Conservation (phyloP, 37 sponge, comb jelly and placozoan species). For the Aphrocallistes beatrix region DNA sequence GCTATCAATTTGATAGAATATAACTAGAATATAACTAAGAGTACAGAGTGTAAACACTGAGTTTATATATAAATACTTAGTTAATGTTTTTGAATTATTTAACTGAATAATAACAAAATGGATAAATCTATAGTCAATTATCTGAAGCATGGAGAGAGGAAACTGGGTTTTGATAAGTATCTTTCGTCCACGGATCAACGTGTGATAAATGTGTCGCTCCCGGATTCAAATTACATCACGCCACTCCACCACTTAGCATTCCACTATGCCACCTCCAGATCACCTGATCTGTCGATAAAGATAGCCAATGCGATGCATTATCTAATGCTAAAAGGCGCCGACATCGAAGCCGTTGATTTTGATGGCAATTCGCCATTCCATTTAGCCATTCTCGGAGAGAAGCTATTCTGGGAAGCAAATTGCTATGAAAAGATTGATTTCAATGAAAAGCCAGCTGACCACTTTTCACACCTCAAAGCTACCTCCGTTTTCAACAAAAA, state of each 20-base stretch:
- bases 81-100: background rate
- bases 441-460: background rate
- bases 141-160: background rate
- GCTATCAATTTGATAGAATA: too few relatives aligned
- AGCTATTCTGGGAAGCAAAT: background rate
- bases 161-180: background rate
- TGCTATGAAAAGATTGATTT: background rate
- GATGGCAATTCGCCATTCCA: background rate
- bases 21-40: too few relatives aligned
- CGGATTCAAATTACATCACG: background rate
- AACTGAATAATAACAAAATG: background rate
- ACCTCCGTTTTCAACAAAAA: background rate
- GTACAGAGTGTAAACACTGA: too few relatives aligned
- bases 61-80: too few relatives aligned
- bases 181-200: background rate
- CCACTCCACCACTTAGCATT: background rate
- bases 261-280: constrained; percentile 4
- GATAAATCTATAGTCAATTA: background rate
- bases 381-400: background rate
- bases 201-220: background rate
- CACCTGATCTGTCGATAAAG: background rate
- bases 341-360: background rate
- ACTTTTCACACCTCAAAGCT: background rate
- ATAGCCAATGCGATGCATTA: background rate
- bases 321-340: background rate